Evolutionary conservation across 2,797 vertebrate genomes (phyloP), one percentile per base, ranked within the genome.

Genomic region (Fistularia tabacaria): DNA sequence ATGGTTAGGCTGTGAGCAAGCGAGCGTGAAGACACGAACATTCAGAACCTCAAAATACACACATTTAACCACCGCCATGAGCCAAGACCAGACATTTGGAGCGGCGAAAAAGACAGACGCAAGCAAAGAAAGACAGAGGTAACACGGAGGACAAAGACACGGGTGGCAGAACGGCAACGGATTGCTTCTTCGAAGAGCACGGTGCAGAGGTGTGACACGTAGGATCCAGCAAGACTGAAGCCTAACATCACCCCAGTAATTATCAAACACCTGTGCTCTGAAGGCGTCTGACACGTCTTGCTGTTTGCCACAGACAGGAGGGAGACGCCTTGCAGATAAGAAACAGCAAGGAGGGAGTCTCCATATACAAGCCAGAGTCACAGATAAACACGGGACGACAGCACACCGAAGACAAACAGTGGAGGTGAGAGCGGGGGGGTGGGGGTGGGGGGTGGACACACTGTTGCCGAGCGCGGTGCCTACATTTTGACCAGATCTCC

Each of bases 401-500:
- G 61, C 64, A 83, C 66, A 79, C 49, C 51, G 73, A 49, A 57
- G 25, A 25, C 25, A 25, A 25, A 25, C 25, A 25, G 25, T 25
- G 25, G 25, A 25, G 25, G 25, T 25, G 25, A 71, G 57, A 76
- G 51, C 69, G 36, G 14, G 40, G 43, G 14, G 11, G 11, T n/a
- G 7, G 1, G 11, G 37, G 46, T 10, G 57, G 39, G 10, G 45
- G 44, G 10, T 67, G 61, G 46, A 53, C 49, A 76, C 57, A 61
- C 66, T 66, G 59, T 15, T 61, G 40, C 73, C 60, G 71, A 69
- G 49, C 51, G n/a, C 53, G 37, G 43, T 51, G 48, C 94, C 90
- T 90, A 98, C 96, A 98, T 93, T 92, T 98, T 99, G 80, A 99
- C 92, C 85, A 99, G 79, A 84, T 99, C 96, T 9, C 93, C 95